Percentiles rank a stretch among this genome's conserved stretches.
phyloP scores from a whole-genome alignment of 2,113 vertebrate genomes.

The Columbina picui region DNA sequence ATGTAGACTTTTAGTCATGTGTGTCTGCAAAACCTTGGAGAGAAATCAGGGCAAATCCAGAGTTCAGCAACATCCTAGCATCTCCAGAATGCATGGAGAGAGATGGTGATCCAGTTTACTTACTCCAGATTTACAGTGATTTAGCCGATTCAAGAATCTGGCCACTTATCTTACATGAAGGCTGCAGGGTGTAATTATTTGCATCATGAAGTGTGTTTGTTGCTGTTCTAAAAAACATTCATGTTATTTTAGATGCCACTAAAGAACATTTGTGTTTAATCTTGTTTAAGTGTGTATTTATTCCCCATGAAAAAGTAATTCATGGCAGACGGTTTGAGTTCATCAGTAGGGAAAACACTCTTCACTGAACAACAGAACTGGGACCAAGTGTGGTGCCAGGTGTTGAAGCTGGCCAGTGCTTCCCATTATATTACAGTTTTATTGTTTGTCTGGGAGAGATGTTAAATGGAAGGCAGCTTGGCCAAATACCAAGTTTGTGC shows the following conservation, averaged over 20 bases:
- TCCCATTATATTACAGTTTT: not conserved
- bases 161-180: slow-evolving; percentile 28
- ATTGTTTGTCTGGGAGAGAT: not conserved
- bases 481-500: not conserved
- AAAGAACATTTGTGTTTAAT: slow-evolving; percentile 65
- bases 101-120: not conserved
- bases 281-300: slow-evolving; percentile 63
- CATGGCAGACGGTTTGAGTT: slow-evolving; percentile 40
- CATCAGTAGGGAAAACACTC: slow-evolving; percentile 28
- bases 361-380: slow-evolving; percentile 12
- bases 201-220: slow-evolving; percentile 63
- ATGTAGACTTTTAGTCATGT: not conserved
- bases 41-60: not conserved
- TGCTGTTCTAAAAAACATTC: slow-evolving; percentile 59
- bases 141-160: not conserved
- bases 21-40: not conserved
- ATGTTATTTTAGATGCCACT: slow-evolving; percentile 60
- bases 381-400: not conserved
- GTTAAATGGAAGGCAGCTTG: slow-evolving; percentile 2
- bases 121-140: slow-evolving; percentile 26
- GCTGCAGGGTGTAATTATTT: slow-evolving; percentile 64
- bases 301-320: slow-evolving; percentile 54
- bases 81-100: not conserved
- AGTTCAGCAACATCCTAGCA: not conserved
- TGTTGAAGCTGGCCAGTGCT: not conserved